phyloP scores from a whole-genome alignment of 1,140 invertebrate species.

The Lanistes nyassanus region DNA sequence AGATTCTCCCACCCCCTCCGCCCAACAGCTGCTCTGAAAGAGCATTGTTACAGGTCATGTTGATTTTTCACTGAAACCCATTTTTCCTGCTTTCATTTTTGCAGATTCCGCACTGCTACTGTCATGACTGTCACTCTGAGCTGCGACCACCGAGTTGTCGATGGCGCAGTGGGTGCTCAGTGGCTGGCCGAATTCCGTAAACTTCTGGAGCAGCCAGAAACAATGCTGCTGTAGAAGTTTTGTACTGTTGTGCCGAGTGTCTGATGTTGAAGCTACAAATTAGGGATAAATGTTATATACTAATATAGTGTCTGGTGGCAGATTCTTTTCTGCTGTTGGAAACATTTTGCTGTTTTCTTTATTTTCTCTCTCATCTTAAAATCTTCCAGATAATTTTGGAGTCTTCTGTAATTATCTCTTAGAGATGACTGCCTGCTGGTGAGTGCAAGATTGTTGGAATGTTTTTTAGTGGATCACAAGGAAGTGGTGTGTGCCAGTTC shows the following conservation, averaged over 20 bases:
- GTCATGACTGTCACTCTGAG: constrained; percentile 77
- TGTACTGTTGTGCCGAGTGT: not conserved
- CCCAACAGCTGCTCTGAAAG: too few species aligned
- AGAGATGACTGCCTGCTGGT: too few species aligned
- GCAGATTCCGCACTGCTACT: constrained; percentile 69
- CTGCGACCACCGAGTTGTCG: constrained; percentile 80
- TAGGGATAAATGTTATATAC: too few species aligned
- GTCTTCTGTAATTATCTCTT: too few species aligned
- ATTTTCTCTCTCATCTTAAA: too few species aligned
- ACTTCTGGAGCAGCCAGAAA: constrained; percentile 74
- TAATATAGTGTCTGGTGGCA: not conserved
- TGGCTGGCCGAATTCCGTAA: constrained; percentile 76
- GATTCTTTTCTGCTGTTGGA: not conserved
- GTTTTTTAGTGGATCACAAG: too few species aligned
- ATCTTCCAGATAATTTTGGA: not conserved
- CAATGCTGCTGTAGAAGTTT: constrained; percentile 73
- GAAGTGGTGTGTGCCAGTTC: too few species aligned
- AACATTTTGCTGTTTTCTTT: too few species aligned
- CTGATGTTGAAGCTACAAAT: not conserved
- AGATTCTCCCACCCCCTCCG: too few species aligned
- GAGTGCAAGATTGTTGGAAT: too few species aligned
- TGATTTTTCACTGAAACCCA: too few species aligned
- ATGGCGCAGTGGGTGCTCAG: constrained; percentile 78
- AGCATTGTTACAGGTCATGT: too few species aligned
- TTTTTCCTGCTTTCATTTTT: not conserved